These are phyloP conservation scores for Pangasius djambal DNA, from an alignment of 2,797 vertebrate genomes.

Conservation along the genomic window DNA sequence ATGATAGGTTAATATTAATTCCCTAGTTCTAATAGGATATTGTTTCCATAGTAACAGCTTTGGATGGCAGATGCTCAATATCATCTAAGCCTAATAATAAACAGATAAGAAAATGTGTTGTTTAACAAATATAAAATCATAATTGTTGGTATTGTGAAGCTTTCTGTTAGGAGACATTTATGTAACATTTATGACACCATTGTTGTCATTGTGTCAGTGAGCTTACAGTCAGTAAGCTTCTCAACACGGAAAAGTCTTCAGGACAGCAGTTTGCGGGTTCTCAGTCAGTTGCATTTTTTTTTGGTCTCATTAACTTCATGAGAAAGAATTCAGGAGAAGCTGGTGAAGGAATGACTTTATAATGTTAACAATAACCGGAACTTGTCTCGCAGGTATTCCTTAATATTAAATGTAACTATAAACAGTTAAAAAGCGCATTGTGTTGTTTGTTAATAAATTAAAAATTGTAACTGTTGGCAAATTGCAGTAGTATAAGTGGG, in stretches of 20 bases:
- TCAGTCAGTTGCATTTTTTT: not conserved
- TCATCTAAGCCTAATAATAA: not conserved
- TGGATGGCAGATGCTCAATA: not conserved
- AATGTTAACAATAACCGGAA: not conserved
- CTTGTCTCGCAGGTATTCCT: not conserved
- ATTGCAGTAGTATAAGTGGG: not conserved
- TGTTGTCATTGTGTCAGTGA: not conserved
- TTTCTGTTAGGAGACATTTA: not conserved
- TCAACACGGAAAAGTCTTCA: not conserved
- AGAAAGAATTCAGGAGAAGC: not conserved
- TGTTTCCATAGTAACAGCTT: not conserved
- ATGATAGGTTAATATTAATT: not conserved
- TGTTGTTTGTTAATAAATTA: not conserved
- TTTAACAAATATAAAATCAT: not conserved
- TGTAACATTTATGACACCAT: not conserved
- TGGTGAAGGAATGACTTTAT: not conserved
- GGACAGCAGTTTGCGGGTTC: not conserved
- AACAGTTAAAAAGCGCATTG: not conserved
- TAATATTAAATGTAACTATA: slow-evolving; percentile 7
- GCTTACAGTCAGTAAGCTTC: not conserved
- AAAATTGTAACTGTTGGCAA: not conserved
- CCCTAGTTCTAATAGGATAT: not conserved
- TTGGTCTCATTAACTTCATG: not conserved
- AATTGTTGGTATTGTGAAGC: not conserved
- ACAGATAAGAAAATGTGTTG: not conserved